A percentile compares a stretch with the other conserved stretches of the same genome.
Evolutionary conservation across 1,140 invertebrate genomes (phyloP).

Genomic region (Pinna nobilis): DNA sequence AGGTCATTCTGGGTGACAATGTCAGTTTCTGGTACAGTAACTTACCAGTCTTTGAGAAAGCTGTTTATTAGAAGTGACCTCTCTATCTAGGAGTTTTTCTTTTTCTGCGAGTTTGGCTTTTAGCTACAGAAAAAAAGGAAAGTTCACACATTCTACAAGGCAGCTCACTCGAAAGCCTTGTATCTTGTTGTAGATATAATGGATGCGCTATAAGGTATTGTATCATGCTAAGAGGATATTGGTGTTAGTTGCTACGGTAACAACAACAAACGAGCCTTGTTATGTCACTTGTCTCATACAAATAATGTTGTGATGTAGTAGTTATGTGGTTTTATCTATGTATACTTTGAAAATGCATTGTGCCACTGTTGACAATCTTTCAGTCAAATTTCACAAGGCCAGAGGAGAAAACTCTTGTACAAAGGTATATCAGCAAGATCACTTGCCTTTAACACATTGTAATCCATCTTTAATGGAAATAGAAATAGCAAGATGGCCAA

Average conservation of each 20-base stretch:
- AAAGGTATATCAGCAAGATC: too few relatives aligned
- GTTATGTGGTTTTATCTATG: too few relatives aligned
- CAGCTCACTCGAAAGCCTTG: background rate
- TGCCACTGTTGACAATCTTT: too few relatives aligned
- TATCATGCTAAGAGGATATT: background rate
- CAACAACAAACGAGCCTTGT: background rate
- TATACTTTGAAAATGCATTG: too few relatives aligned
- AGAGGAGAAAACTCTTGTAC: too few relatives aligned
- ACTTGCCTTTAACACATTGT: too few relatives aligned
- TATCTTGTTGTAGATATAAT: background rate
- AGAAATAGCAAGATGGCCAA: too few relatives aligned
- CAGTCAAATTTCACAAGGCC: too few relatives aligned
- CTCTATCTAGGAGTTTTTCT: background rate
- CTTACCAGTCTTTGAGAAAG: constrained; percentile 1
- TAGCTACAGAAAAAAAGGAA: background rate
- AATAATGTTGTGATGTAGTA: background rate
- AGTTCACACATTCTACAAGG: background rate
- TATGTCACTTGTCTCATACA: background rate
- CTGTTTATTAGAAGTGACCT: background rate
- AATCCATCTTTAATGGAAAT: too few relatives aligned
- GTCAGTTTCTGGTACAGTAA: too few relatives aligned
- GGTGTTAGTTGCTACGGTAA: too few relatives aligned
- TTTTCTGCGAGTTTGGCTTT: background rate
- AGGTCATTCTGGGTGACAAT: too few relatives aligned
- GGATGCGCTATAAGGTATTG: background rate